Conservation (phyloP, 2,797 vertebrate genomes). For the Sandelia bainsii region DNA sequence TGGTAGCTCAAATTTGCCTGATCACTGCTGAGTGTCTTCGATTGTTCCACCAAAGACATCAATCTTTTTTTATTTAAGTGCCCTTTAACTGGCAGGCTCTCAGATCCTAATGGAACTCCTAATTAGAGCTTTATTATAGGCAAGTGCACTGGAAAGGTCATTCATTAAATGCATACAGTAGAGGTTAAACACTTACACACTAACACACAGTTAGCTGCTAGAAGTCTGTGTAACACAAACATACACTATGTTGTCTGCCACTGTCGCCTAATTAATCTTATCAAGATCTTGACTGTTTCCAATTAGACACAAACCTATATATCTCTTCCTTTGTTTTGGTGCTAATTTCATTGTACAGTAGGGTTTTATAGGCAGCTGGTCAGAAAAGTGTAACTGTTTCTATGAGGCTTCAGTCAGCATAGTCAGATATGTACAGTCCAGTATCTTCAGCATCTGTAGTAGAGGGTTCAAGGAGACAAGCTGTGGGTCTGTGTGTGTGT, state of each 20-base stretch:
- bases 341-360: not conserved
- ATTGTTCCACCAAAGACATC: conserved; percentile 53
- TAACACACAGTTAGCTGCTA: conserved; percentile 9
- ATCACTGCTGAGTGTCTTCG: conserved; percentile 40
- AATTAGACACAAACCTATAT: not conserved
- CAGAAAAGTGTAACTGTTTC: too few relatives aligned
- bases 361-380: not conserved
- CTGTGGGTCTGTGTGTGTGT: not conserved
- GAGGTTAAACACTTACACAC: conserved; percentile 46
- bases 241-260: conserved; percentile 8
- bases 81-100: conserved; percentile 55
- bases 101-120: conserved; percentile 46
- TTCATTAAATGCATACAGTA: conserved; percentile 48
- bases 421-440: too few relatives aligned
- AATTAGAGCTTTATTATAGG: conserved; percentile 64
- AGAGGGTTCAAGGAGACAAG: not conserved
- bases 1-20: conserved; percentile 44
- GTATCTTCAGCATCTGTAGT: too few relatives aligned
- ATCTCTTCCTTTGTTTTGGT: conserved; percentile 1
- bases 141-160: conserved; percentile 53
- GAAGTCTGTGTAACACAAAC: conserved; percentile 4
- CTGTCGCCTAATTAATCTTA: conserved; percentile 8
- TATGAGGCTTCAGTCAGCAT: too few relatives aligned
- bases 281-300: conserved; percentile 15
- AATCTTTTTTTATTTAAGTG: conserved; percentile 56